phyloP scores from a whole-genome alignment of 2,797 vertebrate genomes.

The Thaleichthys pacificus region DNA sequence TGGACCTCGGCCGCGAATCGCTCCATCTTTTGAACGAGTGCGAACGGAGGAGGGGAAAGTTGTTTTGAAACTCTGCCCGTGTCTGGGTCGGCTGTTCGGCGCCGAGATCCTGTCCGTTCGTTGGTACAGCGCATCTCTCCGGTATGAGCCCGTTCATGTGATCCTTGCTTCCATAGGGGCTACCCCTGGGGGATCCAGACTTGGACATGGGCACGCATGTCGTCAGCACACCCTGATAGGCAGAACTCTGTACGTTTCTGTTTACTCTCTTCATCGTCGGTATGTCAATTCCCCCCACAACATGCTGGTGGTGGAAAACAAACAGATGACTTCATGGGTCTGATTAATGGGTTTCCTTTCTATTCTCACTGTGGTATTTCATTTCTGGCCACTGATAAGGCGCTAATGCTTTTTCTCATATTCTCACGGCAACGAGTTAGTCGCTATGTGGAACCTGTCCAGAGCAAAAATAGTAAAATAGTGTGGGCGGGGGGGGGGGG shows the following conservation, averaged over 20 bases:
- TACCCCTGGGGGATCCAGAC: slow-evolving; percentile 13
- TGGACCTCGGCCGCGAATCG: slow-evolving; percentile 38
- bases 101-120: slow-evolving; percentile 39
- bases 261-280: slow-evolving; percentile 24
- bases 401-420: not conserved
- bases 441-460: no score
- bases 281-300: slow-evolving; percentile 30
- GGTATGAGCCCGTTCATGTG: slow-evolving; percentile 64
- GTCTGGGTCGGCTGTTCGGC: slow-evolving; percentile 58
- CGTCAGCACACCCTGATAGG: slow-evolving; percentile 37
- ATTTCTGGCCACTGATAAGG: not conserved
- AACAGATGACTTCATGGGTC: slow-evolving; percentile 27
- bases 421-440: not conserved
- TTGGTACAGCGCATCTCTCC: slow-evolving; percentile 66
- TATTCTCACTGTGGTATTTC: slow-evolving; percentile 8
- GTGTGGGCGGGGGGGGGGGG: no score
- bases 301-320: slow-evolving; percentile 25
- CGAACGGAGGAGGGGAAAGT: slow-evolving; percentile 36
- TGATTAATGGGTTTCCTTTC: slow-evolving; percentile 7
- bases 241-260: slow-evolving; percentile 15
- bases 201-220: slow-evolving; percentile 32
- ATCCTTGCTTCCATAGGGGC: slow-evolving; percentile 62
- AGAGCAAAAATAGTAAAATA: not conserved
- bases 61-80: slow-evolving; percentile 58
- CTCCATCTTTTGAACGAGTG: slow-evolving; percentile 39